Percentiles rank a stretch among this genome's conserved stretches.
Conservation (phyloP, 30 jellyfish, hydroid and myxozoan species). For the Pseudorhiza aurosa region DNA sequence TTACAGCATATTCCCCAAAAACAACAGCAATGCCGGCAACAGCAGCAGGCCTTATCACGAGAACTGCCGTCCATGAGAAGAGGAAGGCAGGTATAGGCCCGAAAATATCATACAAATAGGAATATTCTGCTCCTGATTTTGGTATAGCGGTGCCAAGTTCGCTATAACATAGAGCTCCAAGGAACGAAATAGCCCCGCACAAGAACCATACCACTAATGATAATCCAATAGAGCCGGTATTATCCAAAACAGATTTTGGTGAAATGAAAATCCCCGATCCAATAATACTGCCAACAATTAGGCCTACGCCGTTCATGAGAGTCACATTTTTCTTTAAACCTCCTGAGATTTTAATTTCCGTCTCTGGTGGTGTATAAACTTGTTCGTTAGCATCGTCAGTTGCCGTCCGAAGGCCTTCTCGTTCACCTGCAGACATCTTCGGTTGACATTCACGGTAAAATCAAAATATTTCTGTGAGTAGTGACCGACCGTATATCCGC, state of each 20-base stretch:
- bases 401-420: conserved; percentile 74
- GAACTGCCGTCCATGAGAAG: conserved; percentile 86
- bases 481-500: not conserved
- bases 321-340: conserved; percentile 73
- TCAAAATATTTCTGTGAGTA: not conserved
- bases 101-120: conserved; percentile 58
- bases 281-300: conserved; percentile 84
- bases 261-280: conserved; percentile 88
- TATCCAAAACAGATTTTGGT: conserved; percentile 61
- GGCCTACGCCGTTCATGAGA: conserved; percentile 78
- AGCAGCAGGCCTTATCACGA: conserved; percentile 85
- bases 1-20: conserved; percentile 72
- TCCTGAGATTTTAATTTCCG: conserved; percentile 44
- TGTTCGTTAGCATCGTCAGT: conserved; percentile 60
- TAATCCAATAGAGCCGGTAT: conserved; percentile 74
- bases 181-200: conserved; percentile 70
- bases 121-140: conserved; percentile 82
- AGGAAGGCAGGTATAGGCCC: conserved; percentile 88
- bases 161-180: conserved; percentile 85
- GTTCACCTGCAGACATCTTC: conserved; percentile 52
- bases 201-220: conserved; percentile 71
- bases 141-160: conserved; percentile 84
- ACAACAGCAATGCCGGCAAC: conserved; percentile 83
- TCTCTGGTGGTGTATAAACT: conserved; percentile 66
- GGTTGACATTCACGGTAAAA: not conserved